phyloP scores from a whole-genome alignment of 2,888 invertebrate genomes.

The Limulus polyphemus region DNA sequence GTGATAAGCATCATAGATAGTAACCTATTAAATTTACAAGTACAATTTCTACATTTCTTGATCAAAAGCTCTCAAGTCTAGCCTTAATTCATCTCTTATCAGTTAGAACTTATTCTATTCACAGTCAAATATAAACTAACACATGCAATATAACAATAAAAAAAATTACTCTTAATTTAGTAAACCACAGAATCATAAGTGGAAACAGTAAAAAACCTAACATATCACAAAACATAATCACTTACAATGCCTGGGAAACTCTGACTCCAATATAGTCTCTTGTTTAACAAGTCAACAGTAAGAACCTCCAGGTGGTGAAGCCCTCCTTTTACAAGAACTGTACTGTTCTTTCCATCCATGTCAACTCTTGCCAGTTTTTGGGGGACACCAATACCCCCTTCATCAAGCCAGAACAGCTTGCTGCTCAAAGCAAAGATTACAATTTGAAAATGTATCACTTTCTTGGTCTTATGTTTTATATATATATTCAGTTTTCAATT shows the following conservation, averaged over 20 bases:
- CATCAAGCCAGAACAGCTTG: conserved; percentile 90
- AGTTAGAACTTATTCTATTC: no score
- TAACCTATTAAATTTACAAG: no score
- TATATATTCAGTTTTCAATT: no score
- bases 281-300: conserved; percentile 60
- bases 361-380: conserved; percentile 69
- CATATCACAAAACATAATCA: background rate
- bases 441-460: no score
- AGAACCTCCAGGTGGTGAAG: conserved; percentile 63
- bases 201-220: conserved; percentile 27
- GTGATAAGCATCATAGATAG: no score
- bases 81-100: no score
- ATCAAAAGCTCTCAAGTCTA: no score
- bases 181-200: conserved; percentile 4
- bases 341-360: conserved; percentile 78
- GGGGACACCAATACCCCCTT: conserved; percentile 78
- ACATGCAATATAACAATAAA: no score
- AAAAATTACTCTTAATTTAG: no score
- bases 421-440: conserved; percentile 36
- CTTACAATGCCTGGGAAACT: conserved; percentile 38
- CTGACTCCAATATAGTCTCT: conserved; percentile 72
- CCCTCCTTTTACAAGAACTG: conserved; percentile 52
- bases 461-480: no score
- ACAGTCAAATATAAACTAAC: no score
- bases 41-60: no score